A percentile compares a stretch with the other conserved stretches of the same genome.
These are phyloP conservation scores for Arenaria interpres DNA, from an alignment of 2,113 vertebrate genomes.

Conservation along the genomic window DNA sequence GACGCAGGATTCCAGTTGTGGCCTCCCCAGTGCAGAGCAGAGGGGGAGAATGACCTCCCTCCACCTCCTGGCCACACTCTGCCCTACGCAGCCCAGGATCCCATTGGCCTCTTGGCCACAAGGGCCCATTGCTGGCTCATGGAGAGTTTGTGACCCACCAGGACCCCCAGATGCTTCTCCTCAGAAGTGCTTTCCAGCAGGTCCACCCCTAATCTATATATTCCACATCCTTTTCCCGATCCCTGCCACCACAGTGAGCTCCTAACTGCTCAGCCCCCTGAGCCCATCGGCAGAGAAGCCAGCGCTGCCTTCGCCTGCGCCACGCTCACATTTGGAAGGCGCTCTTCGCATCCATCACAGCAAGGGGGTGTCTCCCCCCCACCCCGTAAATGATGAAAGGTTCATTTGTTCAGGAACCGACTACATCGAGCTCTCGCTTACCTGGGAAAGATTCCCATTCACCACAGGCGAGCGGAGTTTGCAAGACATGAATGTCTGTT, in stretches of 20 bases:
- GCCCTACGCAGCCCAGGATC: no score
- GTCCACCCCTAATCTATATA: no score
- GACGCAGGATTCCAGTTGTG: no score
- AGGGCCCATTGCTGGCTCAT: no score
- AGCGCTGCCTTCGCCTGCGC: not conserved
- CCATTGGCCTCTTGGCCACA: no score
- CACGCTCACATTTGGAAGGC: accelerated
- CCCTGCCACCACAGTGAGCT: not conserved
- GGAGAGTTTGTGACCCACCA: no score
- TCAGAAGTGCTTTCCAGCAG: no score
- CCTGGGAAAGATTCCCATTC: constrained; percentile 45
- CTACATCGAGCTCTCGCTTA: not conserved
- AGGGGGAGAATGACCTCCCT: no score
- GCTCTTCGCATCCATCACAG: not conserved
- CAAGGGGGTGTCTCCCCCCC: not conserved
- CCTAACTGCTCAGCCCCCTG: not conserved
- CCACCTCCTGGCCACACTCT: no score
- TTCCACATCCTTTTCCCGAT: not conserved
- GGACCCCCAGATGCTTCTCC: no score
- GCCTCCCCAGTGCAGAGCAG: no score
- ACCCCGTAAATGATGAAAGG: not conserved
- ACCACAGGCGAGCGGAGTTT: not conserved
- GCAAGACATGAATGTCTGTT: constrained; percentile 25
- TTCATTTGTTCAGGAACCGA: not conserved
- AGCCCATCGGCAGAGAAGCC: not conserved